Evolutionary conservation across 2,797 vertebrate genomes (phyloP).

Genomic region (Sparus aurata): DNA sequence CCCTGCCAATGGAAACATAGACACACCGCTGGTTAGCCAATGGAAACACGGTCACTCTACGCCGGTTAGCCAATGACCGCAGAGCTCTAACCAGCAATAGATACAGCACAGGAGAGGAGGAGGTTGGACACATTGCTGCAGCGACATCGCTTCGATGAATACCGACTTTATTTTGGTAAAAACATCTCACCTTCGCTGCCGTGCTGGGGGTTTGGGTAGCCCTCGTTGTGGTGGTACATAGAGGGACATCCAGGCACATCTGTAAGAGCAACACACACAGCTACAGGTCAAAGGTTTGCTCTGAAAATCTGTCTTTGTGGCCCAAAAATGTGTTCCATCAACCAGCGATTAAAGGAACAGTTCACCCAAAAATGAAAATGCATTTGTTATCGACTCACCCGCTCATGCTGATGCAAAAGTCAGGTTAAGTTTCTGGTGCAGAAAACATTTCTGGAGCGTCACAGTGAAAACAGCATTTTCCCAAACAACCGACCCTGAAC

Average conservation of each 20-base stretch:
- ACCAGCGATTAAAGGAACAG: background rate
- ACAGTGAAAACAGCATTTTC: no score
- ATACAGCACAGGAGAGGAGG: conserved; percentile 53
- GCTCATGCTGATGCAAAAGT: no score
- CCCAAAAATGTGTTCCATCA: background rate
- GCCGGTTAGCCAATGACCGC: conserved; percentile 82
- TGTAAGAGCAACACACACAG: conserved; percentile 62
- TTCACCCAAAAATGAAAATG: no score
- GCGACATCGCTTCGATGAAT: background rate
- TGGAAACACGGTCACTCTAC: conserved; percentile 79
- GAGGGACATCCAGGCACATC: conserved; percentile 93
- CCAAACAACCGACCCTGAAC: no score
- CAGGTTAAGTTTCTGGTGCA: no score
- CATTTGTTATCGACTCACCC: no score
- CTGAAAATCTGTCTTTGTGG: background rate
- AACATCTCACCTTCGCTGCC: conserved; percentile 83
- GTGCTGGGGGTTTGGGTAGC: conserved; percentile 86
- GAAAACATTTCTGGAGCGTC: no score
- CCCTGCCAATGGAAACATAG: conserved; percentile 85
- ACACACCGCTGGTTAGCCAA: conserved; percentile 75
- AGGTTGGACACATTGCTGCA: conserved; percentile 20
- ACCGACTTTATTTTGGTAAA: background rate
- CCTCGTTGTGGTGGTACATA: conserved; percentile 89
- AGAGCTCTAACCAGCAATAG: conserved; percentile 69
- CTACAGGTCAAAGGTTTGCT: background rate